Conservation (phyloP, 1,140 invertebrate genomes). For the Drosophila sp. region DNA sequence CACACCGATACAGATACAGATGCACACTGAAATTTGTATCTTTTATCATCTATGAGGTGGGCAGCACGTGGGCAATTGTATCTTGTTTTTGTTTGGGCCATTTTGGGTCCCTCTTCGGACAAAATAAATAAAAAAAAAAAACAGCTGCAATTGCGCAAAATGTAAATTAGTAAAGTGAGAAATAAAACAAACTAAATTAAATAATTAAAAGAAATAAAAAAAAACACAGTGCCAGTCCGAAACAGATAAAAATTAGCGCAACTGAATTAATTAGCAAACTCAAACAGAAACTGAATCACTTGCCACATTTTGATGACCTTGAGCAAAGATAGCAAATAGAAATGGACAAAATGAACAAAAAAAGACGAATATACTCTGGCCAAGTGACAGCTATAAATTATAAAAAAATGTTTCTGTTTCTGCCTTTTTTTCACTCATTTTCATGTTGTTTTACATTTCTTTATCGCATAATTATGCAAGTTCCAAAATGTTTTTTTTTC, state of each 20-base stretch:
- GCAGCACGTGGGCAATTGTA: slow-evolving; percentile 62
- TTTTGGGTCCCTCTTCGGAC: background rate
- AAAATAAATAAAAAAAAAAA: slow-evolving; percentile 15
- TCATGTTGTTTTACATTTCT: slow-evolving; percentile 10
- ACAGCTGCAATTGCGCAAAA: slow-evolving; percentile 69
- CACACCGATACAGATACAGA: slow-evolving; percentile 1
- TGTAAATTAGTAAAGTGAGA: slow-evolving; percentile 27
- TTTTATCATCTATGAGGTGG: slow-evolving; percentile 33
- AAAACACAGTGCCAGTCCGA: slow-evolving; percentile 42
- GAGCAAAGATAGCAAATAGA: slow-evolving; percentile 50
- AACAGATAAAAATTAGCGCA: slow-evolving; percentile 61
- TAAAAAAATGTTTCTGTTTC: slow-evolving; percentile 60
- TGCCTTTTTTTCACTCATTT: slow-evolving; percentile 41
- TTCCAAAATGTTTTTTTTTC: slow-evolving; percentile 12
- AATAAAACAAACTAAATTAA: slow-evolving; percentile 18
- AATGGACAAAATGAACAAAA: slow-evolving; percentile 6
- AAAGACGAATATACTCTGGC: slow-evolving; percentile 1
- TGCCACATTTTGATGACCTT: slow-evolving; percentile 68
- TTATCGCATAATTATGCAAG: slow-evolving; percentile 60
- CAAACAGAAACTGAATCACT: slow-evolving; percentile 54
- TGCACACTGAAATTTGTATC: slow-evolving; percentile 13
- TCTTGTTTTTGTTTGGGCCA: slow-evolving; percentile 22
- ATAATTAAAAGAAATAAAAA: slow-evolving; percentile 11
- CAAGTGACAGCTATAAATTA: slow-evolving; percentile 58
- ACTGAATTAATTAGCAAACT: slow-evolving; percentile 76